Percentiles rank a stretch among this genome's conserved stretches.
Conservation (phyloP, 1,140 invertebrate species). For the Neodiprion fabricii region DNA sequence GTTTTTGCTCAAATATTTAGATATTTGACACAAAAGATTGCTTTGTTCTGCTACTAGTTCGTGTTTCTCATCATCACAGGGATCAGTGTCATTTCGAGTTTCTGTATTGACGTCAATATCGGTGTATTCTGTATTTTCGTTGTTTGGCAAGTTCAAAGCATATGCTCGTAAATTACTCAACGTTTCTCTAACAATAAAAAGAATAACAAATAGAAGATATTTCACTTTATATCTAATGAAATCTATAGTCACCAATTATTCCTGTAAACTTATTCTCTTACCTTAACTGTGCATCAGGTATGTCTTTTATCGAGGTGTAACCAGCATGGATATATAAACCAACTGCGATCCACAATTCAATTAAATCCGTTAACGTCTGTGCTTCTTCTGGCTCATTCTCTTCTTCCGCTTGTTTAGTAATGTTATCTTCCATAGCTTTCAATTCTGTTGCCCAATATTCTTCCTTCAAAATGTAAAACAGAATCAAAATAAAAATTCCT, state of each 20-base stretch:
- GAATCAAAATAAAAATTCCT: slow-evolving; percentile 8
- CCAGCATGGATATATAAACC: slow-evolving; percentile 47
- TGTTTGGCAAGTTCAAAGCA: slow-evolving; percentile 10
- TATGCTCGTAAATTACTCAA: slow-evolving; percentile 35
- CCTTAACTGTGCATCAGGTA: slow-evolving; percentile 48
- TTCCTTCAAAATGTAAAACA: slow-evolving; percentile 14
- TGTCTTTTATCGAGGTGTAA: slow-evolving; percentile 35
- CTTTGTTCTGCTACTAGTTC: slow-evolving; percentile 33
- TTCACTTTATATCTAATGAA: neutral
- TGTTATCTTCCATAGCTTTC: slow-evolving; percentile 32
- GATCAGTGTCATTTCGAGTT: slow-evolving; percentile 17
- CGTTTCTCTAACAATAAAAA: slow-evolving; percentile 32
- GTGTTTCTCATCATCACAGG: slow-evolving; percentile 31
- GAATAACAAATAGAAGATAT: slow-evolving; percentile 15
- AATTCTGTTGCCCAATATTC: slow-evolving; percentile 28
- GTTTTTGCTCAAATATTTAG: slow-evolving; percentile 36
- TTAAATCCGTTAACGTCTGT: slow-evolving; percentile 40
- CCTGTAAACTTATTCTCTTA: slow-evolving; percentile 23
- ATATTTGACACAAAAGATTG: slow-evolving; percentile 45
- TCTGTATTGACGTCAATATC: neutral
- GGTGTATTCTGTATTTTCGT: slow-evolving; percentile 9
- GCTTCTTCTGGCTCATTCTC: slow-evolving; percentile 28
- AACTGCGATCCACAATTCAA: slow-evolving; percentile 52
- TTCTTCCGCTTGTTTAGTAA: slow-evolving; percentile 26
- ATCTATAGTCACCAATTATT: too few species aligned